A percentile compares a stretch with the other conserved stretches of the same genome.
Conservation (phyloP, 2,888 invertebrate species). For the Herminia tarsipennalis region DNA sequence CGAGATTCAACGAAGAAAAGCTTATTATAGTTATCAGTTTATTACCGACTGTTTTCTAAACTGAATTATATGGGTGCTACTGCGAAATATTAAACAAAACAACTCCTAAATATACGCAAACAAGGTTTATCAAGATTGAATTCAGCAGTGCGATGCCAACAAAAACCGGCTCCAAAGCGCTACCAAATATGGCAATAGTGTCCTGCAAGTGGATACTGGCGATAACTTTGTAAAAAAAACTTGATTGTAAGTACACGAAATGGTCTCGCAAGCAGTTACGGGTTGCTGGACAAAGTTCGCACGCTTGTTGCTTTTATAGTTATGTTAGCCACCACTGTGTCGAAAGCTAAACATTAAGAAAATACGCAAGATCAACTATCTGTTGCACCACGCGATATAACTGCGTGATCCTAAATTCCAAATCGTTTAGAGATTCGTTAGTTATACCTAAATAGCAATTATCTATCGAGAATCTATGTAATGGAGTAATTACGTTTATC, state of each 20-base stretch:
- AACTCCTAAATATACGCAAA: constrained; percentile 65
- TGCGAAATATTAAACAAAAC: constrained; percentile 47
- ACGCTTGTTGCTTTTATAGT: constrained; percentile 68
- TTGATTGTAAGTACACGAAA: constrained; percentile 74
- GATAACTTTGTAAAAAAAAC: constrained; percentile 71
- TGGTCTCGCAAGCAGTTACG: constrained; percentile 64
- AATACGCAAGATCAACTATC: constrained; percentile 54
- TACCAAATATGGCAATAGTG: constrained; percentile 69
- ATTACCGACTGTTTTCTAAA: constrained; percentile 42
- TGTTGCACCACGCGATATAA: constrained; percentile 51
- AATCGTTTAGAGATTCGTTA: constrained; percentile 56
- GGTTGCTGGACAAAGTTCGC: constrained; percentile 71
- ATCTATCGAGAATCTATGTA: constrained; percentile 58
- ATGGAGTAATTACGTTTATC: constrained; percentile 68
- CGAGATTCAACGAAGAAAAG: no score
- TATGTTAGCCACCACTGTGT: constrained; percentile 54
- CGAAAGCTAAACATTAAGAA: constrained; percentile 67
- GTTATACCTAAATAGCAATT: constrained; percentile 51
- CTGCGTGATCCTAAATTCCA: constrained; percentile 52
- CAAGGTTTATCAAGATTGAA: constrained; percentile 75
- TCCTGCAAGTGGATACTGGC: constrained; percentile 74
- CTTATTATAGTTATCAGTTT: no score
- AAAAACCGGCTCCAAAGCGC: constrained; percentile 68
- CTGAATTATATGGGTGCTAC: constrained; percentile 41
- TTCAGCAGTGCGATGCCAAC: constrained; percentile 66